These are phyloP conservation scores for Apostichopus parvimensis DNA, from an alignment of 35 echinoderm and acorn worm genomes.

Conservation along the genomic window DNA sequence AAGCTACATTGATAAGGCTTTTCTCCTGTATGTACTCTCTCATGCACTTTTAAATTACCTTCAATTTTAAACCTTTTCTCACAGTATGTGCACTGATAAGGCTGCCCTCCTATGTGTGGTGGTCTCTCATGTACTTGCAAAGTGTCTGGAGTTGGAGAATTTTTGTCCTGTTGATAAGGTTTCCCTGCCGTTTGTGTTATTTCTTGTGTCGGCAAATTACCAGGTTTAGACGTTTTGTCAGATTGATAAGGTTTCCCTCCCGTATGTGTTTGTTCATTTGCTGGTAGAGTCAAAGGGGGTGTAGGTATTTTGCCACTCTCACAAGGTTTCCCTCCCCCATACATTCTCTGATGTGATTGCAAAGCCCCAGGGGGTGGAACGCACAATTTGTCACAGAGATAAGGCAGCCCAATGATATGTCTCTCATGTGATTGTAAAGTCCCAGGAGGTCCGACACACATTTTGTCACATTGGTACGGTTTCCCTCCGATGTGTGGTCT, in stretches of 20 bases:
- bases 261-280: background rate
- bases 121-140: background rate
- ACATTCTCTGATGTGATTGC: background rate
- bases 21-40: too few relatives aligned
- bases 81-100: too few relatives aligned
- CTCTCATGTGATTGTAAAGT: too few relatives aligned
- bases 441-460: too few relatives aligned
- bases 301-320: background rate
- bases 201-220: constrained; percentile 27
- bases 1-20: too few relatives aligned
- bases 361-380: background rate
- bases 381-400: too few relatives aligned
- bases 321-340: background rate
- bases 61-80: too few relatives aligned
- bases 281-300: too few relatives aligned
- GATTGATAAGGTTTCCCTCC: constrained; percentile 10
- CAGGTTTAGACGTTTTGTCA: background rate
- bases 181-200: constrained; percentile 35
- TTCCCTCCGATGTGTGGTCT: constrained; percentile 37
- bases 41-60: too few relatives aligned
- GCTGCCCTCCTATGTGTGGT: background rate
- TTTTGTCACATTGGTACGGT: background rate
- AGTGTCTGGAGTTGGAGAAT: background rate
- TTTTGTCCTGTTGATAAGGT: background rate
- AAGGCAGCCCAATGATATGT: too few relatives aligned